These are phyloP conservation scores for Dynastes tityus DNA, from an alignment of 2,888 invertebrate species.

Conservation along the genomic window DNA sequence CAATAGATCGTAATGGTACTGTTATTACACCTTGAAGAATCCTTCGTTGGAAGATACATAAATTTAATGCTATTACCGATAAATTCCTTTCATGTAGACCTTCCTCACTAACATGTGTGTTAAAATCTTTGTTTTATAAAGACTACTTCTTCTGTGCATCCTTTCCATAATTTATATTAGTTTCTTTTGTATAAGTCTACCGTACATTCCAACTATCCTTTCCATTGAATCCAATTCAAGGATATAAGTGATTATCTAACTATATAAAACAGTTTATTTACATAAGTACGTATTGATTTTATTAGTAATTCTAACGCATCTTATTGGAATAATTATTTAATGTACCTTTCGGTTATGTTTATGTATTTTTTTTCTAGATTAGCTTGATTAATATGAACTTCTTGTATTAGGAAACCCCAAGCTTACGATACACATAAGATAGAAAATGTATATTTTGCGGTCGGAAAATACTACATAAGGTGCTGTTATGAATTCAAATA, in stretches of 20 bases:
- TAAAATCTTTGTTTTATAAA: not conserved
- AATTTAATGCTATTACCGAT: not conserved
- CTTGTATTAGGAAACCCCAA: not conserved
- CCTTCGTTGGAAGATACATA: no score
- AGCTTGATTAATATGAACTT: not conserved
- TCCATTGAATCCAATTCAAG: conserved; percentile 10
- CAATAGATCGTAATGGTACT: no score
- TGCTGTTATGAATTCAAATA: not conserved
- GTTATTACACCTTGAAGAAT: no score
- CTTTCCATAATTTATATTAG: not conserved
- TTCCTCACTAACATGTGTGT: not conserved
- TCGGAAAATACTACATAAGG: not conserved
- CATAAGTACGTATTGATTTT: not conserved
- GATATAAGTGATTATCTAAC: conserved; percentile 12
- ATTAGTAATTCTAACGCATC: not conserved
- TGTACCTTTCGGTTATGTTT: not conserved
- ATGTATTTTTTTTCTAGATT: not conserved
- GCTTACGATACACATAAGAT: not conserved
- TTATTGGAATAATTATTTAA: conserved; percentile 2
- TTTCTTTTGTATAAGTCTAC: not conserved
- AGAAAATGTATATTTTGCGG: conserved; percentile 18
- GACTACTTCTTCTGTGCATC: not conserved
- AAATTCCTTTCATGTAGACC: not conserved
- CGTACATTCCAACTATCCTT: conserved; percentile 11
- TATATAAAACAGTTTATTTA: not conserved